A percentile compares a stretch with the other conserved stretches of the same genome.
These are phyloP conservation scores for Misgurnus mizolepis DNA, from an alignment of 2,113 vertebrate genomes.

Conservation along the genomic window DNA sequence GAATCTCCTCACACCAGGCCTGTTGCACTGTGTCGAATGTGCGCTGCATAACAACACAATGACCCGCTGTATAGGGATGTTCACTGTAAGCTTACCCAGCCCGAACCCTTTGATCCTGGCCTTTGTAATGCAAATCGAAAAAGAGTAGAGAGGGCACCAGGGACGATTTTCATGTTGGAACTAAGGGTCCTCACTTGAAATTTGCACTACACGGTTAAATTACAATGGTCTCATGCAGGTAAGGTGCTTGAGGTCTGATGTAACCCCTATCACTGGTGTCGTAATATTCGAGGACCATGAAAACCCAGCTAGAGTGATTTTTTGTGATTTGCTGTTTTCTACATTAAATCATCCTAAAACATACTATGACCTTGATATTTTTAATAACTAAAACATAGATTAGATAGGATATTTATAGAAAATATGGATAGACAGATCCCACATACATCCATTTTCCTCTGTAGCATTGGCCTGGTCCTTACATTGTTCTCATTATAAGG, in stretches of 20 bases:
- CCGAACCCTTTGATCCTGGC: slow-evolving; percentile 33
- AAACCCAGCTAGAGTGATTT: too few species aligned
- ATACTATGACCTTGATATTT: too few species aligned
- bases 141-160: slow-evolving; percentile 26
- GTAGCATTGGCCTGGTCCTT: slow-evolving; percentile 16
- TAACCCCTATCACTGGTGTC: not conserved
- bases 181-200: slow-evolving; percentile 10
- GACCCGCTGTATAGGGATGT: slow-evolving; percentile 24
- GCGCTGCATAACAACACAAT: slow-evolving; percentile 40
- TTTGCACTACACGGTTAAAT: slow-evolving; percentile 10
- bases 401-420: too few species aligned
- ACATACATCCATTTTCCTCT: not conserved
- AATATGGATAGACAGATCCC: too few species aligned
- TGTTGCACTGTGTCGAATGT: slow-evolving; percentile 39
- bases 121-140: slow-evolving; percentile 45
- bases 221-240: not conserved
- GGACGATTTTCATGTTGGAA: slow-evolving; percentile 20
- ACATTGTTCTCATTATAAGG: slow-evolving; percentile 19
- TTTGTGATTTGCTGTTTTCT: too few species aligned
- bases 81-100: slow-evolving; percentile 29
- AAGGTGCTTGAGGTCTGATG: not conserved
- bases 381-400: too few species aligned
- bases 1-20: slow-evolving; percentile 29
- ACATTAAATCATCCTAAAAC: too few species aligned
- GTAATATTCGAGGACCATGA: too few species aligned